phyloP scores from a whole-genome alignment of 2,888 invertebrate species.

The Patella caerulea region DNA sequence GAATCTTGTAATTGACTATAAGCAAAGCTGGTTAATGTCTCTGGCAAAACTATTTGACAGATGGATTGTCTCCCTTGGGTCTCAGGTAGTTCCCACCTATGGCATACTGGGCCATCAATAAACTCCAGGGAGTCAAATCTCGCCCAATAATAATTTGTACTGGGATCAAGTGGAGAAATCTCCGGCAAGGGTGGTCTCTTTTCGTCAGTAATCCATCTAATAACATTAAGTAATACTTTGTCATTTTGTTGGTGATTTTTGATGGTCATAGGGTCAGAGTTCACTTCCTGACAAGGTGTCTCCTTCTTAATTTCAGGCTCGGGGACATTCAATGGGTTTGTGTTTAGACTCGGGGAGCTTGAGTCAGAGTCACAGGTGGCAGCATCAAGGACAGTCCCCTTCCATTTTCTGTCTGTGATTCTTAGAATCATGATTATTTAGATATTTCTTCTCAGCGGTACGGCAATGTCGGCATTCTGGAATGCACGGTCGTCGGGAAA shows the following conservation, averaged over 20 bases:
- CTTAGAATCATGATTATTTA: no score
- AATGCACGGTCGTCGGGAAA: neutral
- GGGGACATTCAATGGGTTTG: no score
- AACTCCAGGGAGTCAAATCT: conserved; percentile 30
- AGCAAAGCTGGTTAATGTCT: neutral
- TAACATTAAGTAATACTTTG: neutral
- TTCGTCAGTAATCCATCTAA: conserved; percentile 24
- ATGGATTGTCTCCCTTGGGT: neutral
- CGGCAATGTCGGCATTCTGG: neutral
- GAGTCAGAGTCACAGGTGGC: no score
- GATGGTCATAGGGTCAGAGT: neutral
- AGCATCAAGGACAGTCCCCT: no score
- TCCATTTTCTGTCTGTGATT: no score
- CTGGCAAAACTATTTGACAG: neutral
- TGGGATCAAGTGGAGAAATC: conserved; percentile 12
- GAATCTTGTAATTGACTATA: neutral
- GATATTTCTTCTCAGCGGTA: neutral
- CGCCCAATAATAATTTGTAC: conserved; percentile 30
- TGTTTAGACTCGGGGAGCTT: no score
- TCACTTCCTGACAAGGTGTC: no score
- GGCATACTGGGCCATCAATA: conserved; percentile 24
- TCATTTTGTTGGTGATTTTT: conserved; percentile 22
- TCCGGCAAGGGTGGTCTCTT: conserved; percentile 27
- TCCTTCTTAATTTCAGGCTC: no score
- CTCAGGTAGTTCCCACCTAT: conserved; percentile 14